phyloP scores from a whole-genome alignment of 2,113 vertebrate genomes.

The Grantiella picta region DNA sequence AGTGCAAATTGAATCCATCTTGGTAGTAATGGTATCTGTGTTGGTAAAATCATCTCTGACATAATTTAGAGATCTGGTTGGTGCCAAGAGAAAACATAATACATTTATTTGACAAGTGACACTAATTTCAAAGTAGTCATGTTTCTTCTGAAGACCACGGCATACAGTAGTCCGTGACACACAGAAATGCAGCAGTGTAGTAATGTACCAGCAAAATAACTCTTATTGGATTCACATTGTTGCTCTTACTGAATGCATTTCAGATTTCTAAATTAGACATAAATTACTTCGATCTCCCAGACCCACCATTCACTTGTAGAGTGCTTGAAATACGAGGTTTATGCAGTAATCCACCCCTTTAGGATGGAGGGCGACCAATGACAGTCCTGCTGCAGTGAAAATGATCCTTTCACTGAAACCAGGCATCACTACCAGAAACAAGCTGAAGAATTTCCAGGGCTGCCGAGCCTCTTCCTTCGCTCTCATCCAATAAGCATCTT shows the following conservation, averaged over 20 bases:
- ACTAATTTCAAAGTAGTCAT: background rate
- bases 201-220: background rate
- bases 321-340: background rate
- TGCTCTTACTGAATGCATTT: background rate
- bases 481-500: background rate
- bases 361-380: background rate
- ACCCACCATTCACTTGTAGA: background rate
- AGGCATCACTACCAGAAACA: background rate
- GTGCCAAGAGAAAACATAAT: background rate
- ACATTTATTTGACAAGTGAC: background rate
- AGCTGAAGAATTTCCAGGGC: background rate
- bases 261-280: background rate
- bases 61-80: background rate
- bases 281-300: background rate
- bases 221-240: background rate
- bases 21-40: background rate
- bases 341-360: background rate
- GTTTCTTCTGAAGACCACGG: background rate
- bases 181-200: background rate
- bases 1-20: background rate
- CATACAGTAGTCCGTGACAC: background rate
- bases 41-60: background rate
- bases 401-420: background rate
- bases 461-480: background rate
- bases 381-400: conserved; percentile 32